Percentiles rank a stretch among this genome's conserved stretches.
These are phyloP conservation scores for Phengaris arion DNA, from an alignment of 2,888 invertebrate species.

Conservation along the genomic window DNA sequence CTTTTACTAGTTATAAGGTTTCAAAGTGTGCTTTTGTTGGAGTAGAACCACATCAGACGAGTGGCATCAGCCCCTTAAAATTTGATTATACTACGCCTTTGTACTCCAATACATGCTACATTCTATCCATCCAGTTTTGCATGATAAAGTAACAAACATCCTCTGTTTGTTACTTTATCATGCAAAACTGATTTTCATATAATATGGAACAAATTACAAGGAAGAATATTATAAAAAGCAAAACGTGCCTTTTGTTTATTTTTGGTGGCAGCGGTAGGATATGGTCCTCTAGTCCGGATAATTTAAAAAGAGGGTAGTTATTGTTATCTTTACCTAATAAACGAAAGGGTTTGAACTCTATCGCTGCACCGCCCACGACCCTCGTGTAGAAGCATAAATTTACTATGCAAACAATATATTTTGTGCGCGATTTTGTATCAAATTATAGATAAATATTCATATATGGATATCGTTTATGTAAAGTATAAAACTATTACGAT, in stretches of 20 bases:
- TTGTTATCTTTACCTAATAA: background rate
- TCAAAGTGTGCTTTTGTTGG: conserved; percentile 13
- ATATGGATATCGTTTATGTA: background rate
- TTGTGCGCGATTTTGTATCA: background rate
- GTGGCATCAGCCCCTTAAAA: conserved; percentile 10
- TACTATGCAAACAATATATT: conserved; percentile 2
- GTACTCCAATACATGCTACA: background rate
- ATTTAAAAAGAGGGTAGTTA: background rate
- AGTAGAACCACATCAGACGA: background rate
- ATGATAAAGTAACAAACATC: conserved; percentile 17
- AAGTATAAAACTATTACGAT: background rate
- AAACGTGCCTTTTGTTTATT: background rate
- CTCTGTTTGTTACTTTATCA: too few relatives aligned
- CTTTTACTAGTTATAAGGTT: conserved; percentile 10
- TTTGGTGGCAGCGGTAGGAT: conserved; percentile 4
- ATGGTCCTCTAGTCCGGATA: background rate
- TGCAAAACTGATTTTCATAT: too few relatives aligned
- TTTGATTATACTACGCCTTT: conserved; percentile 8
- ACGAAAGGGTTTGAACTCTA: background rate
- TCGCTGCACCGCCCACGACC: background rate
- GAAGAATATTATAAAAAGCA: background rate
- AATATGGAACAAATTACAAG: background rate
- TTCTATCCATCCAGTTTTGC: conserved; percentile 14
- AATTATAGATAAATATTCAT: conserved; percentile 9
- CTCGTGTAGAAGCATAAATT: conserved; percentile 2